Base-by-base conservation (phyloP, 2,113 vertebrate genomes). In the Phyllostomus hastatus region DNA sequence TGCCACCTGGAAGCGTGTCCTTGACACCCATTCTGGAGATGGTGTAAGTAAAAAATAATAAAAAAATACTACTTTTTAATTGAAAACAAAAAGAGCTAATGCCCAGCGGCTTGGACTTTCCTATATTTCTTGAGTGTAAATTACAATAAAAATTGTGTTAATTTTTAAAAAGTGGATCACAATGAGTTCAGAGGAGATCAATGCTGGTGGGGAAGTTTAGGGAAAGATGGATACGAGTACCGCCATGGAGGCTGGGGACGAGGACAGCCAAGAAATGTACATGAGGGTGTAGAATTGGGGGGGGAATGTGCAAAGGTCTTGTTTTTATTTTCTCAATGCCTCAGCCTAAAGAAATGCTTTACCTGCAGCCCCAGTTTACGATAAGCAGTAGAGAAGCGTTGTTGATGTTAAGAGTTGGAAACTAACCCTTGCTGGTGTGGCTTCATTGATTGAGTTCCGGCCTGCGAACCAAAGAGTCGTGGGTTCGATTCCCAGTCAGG, bases 11-110 rank as follows among this genome's bases (percentile, higher is more conserved):
- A 31, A 76, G 15, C 0, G 0, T 72, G 57, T 31, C 46, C 20
- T 67, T 88, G 76, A 96, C 92, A 83, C 48, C 73, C 59, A 94
- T 67, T 59, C 48, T 91, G 61, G 59, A 79, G 61, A 80, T 43
- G 2, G n/a, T 35, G 28, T 70, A 90, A 79, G n/a, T 35, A 14
- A 86, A 88, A 89, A 43, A 41, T 46, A 92, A 85, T 61, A 26
- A 67, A 73, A 19, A 95, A 38, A 66, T 59, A 22, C 31, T 38
- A 46, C 31, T 43, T 64, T 87, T 84, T 38, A 9, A 52, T 78
- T 31, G 11, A 67, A n/a, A 33, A 67, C 12, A 33, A n/a, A 38
- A 88, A 33, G 38, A 57, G 38, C 12, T 87, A 14, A 48, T 33
- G 17, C 31, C 31, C 20, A 11, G 24, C 33, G 41, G 10, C 10